phyloP scores from a whole-genome alignment of 2,797 vertebrate genomes.

The Phrynocephalus vlangalii region DNA sequence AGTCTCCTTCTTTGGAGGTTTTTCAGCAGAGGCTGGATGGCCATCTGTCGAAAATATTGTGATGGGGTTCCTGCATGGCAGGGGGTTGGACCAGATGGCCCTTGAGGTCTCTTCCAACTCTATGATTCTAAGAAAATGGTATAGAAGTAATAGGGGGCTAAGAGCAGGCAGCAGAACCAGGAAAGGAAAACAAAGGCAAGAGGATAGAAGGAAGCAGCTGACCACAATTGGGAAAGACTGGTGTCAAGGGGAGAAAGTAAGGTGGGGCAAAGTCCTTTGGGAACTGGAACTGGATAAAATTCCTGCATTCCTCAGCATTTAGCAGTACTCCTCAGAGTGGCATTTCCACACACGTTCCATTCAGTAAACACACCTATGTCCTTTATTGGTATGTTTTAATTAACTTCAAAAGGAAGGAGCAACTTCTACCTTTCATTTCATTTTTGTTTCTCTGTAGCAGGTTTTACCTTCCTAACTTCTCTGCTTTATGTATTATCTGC shows the following conservation, averaged over 20 bases:
- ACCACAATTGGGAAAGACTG: background rate
- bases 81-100: too few relatives aligned
- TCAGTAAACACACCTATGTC: background rate
- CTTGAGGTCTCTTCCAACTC: too few relatives aligned
- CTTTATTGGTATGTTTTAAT: background rate
- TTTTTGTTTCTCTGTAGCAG: background rate
- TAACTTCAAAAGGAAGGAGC: too few relatives aligned
- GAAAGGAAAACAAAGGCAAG: too few relatives aligned
- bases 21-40: too few relatives aligned
- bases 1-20: too few relatives aligned
- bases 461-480: background rate
- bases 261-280: background rate
- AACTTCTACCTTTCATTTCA: background rate
- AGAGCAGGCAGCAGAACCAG: background rate
- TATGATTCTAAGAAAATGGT: background rate
- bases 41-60: too few relatives aligned
- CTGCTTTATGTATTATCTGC: accelerated
- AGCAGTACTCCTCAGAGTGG: background rate
- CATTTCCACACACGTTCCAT: background rate
- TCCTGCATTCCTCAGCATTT: background rate
- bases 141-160: background rate
- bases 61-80: too few relatives aligned
- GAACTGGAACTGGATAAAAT: too few relatives aligned
- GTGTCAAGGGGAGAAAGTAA: background rate
- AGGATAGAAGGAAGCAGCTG: background rate